Base-by-base conservation (phyloP, 2,888 invertebrate genomes). In the Teleogryllus oceanicus region DNA sequence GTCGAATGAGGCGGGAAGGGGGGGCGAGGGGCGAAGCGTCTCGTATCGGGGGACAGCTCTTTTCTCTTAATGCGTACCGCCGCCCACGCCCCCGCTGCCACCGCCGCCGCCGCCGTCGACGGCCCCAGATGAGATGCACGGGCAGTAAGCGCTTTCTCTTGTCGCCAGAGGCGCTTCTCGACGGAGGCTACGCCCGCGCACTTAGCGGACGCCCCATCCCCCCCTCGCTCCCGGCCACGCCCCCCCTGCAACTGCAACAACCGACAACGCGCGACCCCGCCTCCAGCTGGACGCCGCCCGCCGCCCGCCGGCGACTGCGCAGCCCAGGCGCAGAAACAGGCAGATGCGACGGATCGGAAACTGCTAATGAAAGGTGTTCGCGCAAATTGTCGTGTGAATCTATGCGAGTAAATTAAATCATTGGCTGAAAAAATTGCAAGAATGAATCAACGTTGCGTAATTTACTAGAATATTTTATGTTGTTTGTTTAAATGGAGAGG, bases 81-180 rank as follows among this genome's bases (percentile, higher is more conserved):
- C 62, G n/a, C 62, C 62, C 62, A 62, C n/a, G 4, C 16, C n/a
- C 62, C 62, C 16, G 13, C 62, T 62, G 13, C 62, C 51, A 11
- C 51, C 62, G 13, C n/a, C 62, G 37, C n/a, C 62, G n/a, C 62
- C 62, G 13, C n/a, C 16, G 62, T 62, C 62, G 62, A 1, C 62
- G 8, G 4, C 62, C 62, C 62, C 62, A 62, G 62, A 62, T 62
- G 62, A 62, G 62, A 62, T 62, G 62, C 62, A n/a, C 16, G 16
- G 62, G 62, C 62, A 62, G 62, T 62, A 62, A 62, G 62, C 62
- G 62, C 62, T 62, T 62, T 62, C 62, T n/a, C 62, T 62, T 62
- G 62, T 62, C 13, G 62, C 62, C 62, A 18, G 4, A 13, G 62
- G 62, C 62, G 62, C n/a, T n/a, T 62, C 62, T n/a, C 16, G 4